phyloP scores from a whole-genome alignment of 2,888 invertebrate species.

The Byasa hedistus region DNA sequence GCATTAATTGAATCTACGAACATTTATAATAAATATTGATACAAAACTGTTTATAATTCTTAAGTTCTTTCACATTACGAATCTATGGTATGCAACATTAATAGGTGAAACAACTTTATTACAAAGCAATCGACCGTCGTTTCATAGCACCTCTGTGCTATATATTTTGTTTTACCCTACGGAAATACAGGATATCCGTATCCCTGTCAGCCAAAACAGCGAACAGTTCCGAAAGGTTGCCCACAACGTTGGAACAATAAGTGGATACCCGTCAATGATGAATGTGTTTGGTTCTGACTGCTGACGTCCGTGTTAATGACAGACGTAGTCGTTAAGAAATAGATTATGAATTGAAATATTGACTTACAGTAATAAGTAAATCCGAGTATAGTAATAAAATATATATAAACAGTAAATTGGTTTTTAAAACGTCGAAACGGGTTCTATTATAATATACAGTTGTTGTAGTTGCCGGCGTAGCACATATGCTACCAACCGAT shows the following conservation, averaged over 20 bases:
- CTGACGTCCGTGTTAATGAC: not conserved
- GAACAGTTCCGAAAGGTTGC: conserved; percentile 12
- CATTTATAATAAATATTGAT: no score
- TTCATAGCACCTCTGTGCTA: conserved; percentile 2
- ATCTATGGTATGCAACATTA: no score
- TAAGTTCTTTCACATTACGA: no score
- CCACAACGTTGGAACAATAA: conserved; percentile 5
- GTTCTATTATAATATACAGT: not conserved
- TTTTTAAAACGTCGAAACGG: no score
- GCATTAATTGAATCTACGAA: no score
- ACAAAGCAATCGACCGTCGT: not conserved
- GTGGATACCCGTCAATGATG: conserved; percentile 13
- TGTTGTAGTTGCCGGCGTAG: not conserved
- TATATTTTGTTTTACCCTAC: conserved; percentile 14
- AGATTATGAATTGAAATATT: not conserved
- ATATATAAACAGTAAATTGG: no score
- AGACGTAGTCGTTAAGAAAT: not conserved
- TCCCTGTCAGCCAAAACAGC: conserved; percentile 21
- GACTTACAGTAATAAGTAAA: not conserved
- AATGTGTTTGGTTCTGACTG: not conserved
- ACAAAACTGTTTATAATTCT: no score
- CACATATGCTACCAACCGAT: not conserved
- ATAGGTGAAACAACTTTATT: not conserved
- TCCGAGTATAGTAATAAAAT: not conserved
- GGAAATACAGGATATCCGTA: conserved; percentile 21